These are phyloP conservation scores for Aplysia californica DNA, from an alignment of 1,140 invertebrate genomes.

Conservation along the genomic window DNA sequence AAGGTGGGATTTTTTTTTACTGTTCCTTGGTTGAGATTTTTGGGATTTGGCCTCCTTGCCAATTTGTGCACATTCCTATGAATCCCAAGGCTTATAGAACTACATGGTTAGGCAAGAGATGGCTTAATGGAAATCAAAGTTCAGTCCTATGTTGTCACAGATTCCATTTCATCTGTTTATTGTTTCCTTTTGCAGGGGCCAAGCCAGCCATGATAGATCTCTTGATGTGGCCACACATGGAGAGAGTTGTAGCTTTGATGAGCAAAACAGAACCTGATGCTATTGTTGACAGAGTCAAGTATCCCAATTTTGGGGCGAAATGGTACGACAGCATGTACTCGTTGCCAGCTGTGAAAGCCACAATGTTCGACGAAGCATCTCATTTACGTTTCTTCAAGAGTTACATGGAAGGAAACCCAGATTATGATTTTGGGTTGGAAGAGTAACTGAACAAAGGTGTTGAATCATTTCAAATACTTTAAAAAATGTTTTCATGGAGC, in stretches of 20 bases:
- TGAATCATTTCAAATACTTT: too few relatives aligned
- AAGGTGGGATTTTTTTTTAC: too few relatives aligned
- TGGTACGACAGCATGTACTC: conserved; percentile 37
- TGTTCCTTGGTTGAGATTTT: too few relatives aligned
- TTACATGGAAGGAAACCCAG: conserved; percentile 30
- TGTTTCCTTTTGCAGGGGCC: conserved; percentile 35
- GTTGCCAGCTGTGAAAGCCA: conserved; percentile 39
- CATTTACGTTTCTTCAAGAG: conserved; percentile 30
- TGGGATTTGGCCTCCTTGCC: too few relatives aligned
- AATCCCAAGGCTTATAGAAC: too few relatives aligned
- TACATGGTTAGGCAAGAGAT: too few relatives aligned
- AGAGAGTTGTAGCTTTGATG: conserved; percentile 36
- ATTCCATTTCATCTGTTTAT: too few relatives aligned
- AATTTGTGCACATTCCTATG: too few relatives aligned
- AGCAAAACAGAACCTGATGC: background rate
- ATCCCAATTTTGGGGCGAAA: background rate
- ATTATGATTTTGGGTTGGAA: conserved; percentile 16
- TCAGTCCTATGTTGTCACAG: too few relatives aligned
- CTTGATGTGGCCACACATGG: conserved; percentile 56
- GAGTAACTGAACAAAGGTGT: background rate
- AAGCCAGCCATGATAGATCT: conserved; percentile 46
- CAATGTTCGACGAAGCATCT: conserved; percentile 24
- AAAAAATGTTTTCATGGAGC: too few relatives aligned
- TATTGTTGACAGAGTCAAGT: background rate
- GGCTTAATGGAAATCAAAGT: too few relatives aligned